Evolutionary conservation across 2,113 vertebrate genomes (phyloP), one percentile per base, ranked within the genome.

Genomic region (Hemibagrus wyckioides): DNA sequence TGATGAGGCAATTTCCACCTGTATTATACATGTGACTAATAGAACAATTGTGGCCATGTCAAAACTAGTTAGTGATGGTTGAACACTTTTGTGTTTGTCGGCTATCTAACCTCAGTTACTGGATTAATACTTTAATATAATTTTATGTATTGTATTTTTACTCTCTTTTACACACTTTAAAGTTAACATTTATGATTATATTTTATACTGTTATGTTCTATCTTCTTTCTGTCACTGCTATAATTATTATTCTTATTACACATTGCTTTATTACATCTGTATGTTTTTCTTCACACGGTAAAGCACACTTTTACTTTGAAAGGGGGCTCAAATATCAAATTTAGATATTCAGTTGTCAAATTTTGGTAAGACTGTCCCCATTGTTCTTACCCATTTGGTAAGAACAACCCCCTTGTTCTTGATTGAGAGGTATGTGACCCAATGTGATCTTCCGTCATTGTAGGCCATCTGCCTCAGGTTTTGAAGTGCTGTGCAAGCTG

Each of bases 21-120:
- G 83, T 56, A 88, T 63, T 80, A 73, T 61, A 75, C 23, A 3
- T 82, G 76, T 88, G 87, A 90, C 81, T 86, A 84, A 88, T 65
- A 84, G 80, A 77, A 77, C 85, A 88, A 75, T 88, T 73, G 63
- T 77, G 57, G 28, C 39, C 76, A 44, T 52, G 48, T 85, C 15
- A 75, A 57, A 84, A 48, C 56, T 67, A 76, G 30, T 73, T 82
- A 57, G 10, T 39, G 79, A 28, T 28, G 23, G 15, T 67, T 85
- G 25, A 50, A 48, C 15, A 41, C 65, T 57, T 65, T 80, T 71
- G 48, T 6, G 30, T 86, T 50, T 2, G n/a, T 83, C 44, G 57
- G n/a, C n/a, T 73, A 39, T 86, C 6, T n/a, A 73, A 39, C 25
- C 44, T 88, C 13, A n/a, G 10, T 79, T 28, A n/a, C 11, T 50